phyloP scores from a whole-genome alignment of 2,113 vertebrate genomes.

The Rhinoderma darwinii region DNA sequence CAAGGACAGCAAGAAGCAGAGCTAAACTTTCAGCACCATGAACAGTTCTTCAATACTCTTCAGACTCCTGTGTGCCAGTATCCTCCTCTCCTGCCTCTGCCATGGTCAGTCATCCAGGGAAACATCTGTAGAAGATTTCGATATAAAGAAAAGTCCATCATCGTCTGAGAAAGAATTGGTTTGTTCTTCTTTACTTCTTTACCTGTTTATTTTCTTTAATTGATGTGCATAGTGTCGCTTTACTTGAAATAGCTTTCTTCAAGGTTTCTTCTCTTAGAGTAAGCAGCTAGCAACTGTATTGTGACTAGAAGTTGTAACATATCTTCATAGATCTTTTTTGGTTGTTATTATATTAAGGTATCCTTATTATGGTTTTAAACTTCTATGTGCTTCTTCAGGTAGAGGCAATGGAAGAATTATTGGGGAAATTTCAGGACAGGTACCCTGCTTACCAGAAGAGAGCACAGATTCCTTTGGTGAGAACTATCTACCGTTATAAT shows the following conservation, averaged over 20 bases:
- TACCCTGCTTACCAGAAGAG: slow-evolving; percentile 69
- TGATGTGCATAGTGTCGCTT: background rate
- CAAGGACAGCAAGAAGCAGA: background rate
- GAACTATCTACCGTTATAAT: background rate
- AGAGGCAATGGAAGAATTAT: slow-evolving; percentile 72
- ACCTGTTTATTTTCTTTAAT: background rate
- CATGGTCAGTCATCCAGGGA: slow-evolving; percentile 69
- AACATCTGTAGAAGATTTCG: slow-evolving; percentile 66
- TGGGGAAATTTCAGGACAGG: slow-evolving; percentile 67
- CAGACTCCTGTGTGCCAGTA: slow-evolving; percentile 65
- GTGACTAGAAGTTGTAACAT: background rate
- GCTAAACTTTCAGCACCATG: slow-evolving; percentile 68
- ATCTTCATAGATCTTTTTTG: background rate
- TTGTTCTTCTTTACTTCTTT: slow-evolving; percentile 55
- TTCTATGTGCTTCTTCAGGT: slow-evolving; percentile 63
- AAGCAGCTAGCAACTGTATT: too few species aligned
- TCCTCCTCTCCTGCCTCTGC: slow-evolving; percentile 64
- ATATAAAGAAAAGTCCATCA: slow-evolving; percentile 60
- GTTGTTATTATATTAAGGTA: background rate
- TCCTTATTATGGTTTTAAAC: background rate
- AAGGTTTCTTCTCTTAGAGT: background rate
- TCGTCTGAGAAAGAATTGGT: slow-evolving; percentile 74
- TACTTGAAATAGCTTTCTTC: background rate
- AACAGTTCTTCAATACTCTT: slow-evolving; percentile 67
- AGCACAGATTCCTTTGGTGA: slow-evolving; percentile 72